Conservation (phyloP, 2,888 invertebrate genomes). For the Coremacera marginata region DNA sequence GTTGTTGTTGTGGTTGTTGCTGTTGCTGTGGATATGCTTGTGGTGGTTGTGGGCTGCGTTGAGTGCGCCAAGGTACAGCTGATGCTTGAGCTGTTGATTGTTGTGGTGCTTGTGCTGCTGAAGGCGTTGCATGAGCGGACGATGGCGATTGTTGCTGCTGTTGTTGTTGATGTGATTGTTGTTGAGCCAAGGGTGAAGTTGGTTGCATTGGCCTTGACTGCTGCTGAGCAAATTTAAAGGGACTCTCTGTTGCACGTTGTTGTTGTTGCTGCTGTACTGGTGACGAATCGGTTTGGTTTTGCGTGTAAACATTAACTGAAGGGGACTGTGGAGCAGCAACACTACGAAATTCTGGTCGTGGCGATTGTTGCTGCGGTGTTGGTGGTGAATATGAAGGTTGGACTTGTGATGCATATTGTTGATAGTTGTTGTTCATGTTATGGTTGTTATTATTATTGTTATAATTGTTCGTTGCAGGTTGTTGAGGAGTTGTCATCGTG, state of each 20-base stretch:
- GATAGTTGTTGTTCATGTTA: constrained; percentile 49
- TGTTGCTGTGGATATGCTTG: constrained; percentile 48
- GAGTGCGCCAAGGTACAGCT: constrained; percentile 64
- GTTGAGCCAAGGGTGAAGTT: constrained; percentile 49
- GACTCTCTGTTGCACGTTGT: constrained; percentile 51
- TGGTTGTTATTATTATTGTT: constrained; percentile 49
- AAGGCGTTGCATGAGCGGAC: constrained; percentile 47
- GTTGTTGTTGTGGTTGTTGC: constrained; percentile 50
- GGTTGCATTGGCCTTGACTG: constrained; percentile 46
- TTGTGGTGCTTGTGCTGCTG: constrained; percentile 47
- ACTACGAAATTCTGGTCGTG: constrained; percentile 60
- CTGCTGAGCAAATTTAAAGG: constrained; percentile 51
- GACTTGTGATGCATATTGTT: constrained; percentile 36
- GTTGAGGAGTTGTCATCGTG: constrained; percentile 44
- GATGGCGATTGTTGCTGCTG: constrained; percentile 53
- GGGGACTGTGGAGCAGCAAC: constrained; percentile 62
- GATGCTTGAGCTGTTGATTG: constrained; percentile 50
- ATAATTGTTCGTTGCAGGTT: constrained; percentile 52
- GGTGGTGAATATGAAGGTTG: constrained; percentile 40
- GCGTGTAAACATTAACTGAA: constrained; percentile 58
- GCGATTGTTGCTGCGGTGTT: constrained; percentile 50
- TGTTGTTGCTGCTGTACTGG: constrained; percentile 18
- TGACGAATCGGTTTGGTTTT: not conserved
- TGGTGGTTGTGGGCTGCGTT: constrained; percentile 56
- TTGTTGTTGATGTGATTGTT: constrained; percentile 45